Percentiles rank a stretch among this genome's conserved stretches.
Evolutionary conservation across 2,797 vertebrate genomes (phyloP).

Genomic region (Limosa lapponica): DNA sequence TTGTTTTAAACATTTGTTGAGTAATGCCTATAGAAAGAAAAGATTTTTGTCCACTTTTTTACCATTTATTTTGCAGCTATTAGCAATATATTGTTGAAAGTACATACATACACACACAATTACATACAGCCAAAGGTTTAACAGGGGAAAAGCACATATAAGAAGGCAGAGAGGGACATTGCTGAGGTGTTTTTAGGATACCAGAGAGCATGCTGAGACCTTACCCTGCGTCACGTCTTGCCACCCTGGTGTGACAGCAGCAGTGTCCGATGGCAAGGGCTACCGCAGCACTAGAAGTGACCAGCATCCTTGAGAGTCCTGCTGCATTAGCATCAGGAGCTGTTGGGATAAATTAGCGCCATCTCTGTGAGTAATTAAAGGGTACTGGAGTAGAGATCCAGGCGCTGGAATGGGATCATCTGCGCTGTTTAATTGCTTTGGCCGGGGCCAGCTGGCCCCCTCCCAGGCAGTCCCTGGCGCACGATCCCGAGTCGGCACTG

Average conservation of each 20-base stretch:
- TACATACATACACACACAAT: rapidly evolving
- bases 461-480: neutral
- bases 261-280: too few species aligned
- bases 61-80: neutral
- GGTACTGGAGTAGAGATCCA: neutral
- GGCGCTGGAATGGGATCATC: neutral
- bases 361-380: neutral
- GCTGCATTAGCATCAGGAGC: neutral
- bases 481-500: neutral
- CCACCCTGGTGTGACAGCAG: neutral
- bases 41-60: neutral
- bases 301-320: rapidly evolving
- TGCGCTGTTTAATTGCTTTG: neutral
- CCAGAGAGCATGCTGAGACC: neutral
- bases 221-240: rapidly evolving
- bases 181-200: neutral
- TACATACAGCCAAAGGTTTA: neutral
- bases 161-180: neutral
- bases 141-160: neutral
- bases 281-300: neutral
- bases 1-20: neutral
- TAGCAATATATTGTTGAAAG: neutral
- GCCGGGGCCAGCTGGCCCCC: neutral
- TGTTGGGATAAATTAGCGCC: neutral
- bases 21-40: neutral